A percentile compares a stretch with the other conserved stretches of the same genome.
Evolutionary conservation across 2,113 vertebrate species (phyloP).

Genomic region (Motacilla alba): DNA sequence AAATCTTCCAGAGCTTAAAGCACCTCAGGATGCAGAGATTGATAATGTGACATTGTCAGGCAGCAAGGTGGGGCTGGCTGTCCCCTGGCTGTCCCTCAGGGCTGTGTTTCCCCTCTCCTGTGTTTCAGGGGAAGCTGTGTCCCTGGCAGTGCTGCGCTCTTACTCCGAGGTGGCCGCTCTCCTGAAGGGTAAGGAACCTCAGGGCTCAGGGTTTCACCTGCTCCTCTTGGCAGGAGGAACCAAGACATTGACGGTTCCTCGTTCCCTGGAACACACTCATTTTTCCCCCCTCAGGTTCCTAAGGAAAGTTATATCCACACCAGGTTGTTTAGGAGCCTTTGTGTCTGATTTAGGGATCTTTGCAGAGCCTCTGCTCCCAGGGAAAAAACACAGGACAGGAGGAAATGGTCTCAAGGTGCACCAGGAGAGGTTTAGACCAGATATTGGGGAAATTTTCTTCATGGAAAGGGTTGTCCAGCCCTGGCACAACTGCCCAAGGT

Average conservation of each 20-base stretch:
- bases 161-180: slow-evolving; percentile 79
- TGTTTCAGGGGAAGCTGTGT: slow-evolving; percentile 89
- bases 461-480: neutral
- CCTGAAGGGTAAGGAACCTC: slow-evolving; percentile 77
- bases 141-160: slow-evolving; percentile 79
- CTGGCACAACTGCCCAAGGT: neutral
- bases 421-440: neutral
- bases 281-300: neutral
- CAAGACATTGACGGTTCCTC: neutral
- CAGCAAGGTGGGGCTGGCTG: neutral
- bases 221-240: neutral
- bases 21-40: neutral
- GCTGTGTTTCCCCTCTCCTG: neutral
- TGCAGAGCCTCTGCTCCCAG: neutral
- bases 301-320: neutral
- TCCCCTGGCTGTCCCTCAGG: neutral
- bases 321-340: neutral
- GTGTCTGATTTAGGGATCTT: neutral
- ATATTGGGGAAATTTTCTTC: neutral
- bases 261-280: neutral
- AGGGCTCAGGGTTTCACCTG: neutral
- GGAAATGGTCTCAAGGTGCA: neutral
- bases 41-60: accelerated
- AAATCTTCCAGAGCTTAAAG: neutral
- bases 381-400: neutral